Percentiles rank a stretch among this genome's conserved stretches.
phyloP scores from a whole-genome alignment of 2,888 invertebrate species.

The Cryptocheilus praepositus region DNA sequence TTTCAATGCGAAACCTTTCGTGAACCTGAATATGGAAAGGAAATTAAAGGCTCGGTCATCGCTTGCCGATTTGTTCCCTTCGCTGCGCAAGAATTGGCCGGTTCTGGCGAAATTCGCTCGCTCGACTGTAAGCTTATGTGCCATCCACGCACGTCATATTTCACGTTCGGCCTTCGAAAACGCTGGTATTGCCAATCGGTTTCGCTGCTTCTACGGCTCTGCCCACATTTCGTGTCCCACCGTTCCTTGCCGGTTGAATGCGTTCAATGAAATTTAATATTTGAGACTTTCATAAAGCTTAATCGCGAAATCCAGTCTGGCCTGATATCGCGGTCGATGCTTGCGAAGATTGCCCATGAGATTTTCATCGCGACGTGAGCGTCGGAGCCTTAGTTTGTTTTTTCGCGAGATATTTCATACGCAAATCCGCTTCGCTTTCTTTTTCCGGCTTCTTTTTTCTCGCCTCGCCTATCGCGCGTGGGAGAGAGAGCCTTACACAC shows the following conservation, averaged over 20 bases:
- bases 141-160: conserved; percentile 23
- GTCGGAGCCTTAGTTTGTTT: not conserved
- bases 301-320: conserved; percentile 12
- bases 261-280: conserved; percentile 42
- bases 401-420: not conserved
- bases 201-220: conserved; percentile 25
- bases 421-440: not conserved
- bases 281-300: conserved; percentile 40
- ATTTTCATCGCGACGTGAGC: too few species aligned
- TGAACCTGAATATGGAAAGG: conserved; percentile 46
- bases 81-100: conserved; percentile 8
- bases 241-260: not conserved
- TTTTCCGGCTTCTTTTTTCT: not conserved
- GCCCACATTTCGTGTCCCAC: too few species aligned
- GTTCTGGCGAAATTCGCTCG: conserved; percentile 47
- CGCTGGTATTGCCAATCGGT: conserved; percentile 33
- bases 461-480: too few species aligned
- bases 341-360: not conserved
- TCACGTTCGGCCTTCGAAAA: conserved; percentile 11
- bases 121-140: conserved; percentile 45
- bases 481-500: too few species aligned
- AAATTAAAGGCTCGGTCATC: conserved; percentile 51
- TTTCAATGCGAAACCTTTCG: conserved; percentile 6
- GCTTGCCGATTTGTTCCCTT: not conserved
- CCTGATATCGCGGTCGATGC: not conserved